Conservation (phyloP, 2,888 invertebrate genomes). For the Lysandra coridon region DNA sequence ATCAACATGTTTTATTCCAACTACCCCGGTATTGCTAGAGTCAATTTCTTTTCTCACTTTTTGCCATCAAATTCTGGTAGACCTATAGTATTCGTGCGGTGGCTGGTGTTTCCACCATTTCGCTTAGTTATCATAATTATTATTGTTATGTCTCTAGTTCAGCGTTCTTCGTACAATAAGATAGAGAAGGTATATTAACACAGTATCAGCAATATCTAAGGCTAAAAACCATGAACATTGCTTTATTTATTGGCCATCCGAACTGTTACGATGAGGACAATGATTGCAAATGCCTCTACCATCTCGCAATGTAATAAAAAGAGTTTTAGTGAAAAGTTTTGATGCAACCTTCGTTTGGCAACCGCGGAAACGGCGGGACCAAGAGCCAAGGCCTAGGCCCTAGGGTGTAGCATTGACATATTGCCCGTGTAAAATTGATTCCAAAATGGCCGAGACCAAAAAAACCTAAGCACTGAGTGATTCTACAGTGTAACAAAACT, state of each 20-base stretch:
- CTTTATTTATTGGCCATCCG: neutral
- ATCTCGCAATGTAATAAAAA: neutral
- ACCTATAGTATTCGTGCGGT: too few species aligned
- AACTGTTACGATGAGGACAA: neutral
- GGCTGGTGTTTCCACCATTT: too few species aligned
- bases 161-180: too few species aligned
- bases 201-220: neutral
- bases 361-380: neutral
- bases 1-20: too few species aligned
- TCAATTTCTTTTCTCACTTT: too few species aligned
- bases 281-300: neutral
- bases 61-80: too few species aligned
- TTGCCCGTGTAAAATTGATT: neutral
- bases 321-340: neutral
- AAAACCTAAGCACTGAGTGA: neutral
- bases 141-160: too few species aligned
- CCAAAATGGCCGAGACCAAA: neutral
- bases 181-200: too few species aligned
- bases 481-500: too few species aligned
- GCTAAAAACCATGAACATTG: neutral
- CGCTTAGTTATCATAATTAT: too few species aligned
- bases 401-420: neutral
- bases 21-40: too few species aligned
- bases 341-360: neutral
- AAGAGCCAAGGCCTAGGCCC: neutral